Percentiles rank a stretch among this genome's conserved stretches.
phyloP scores from a whole-genome alignment of 2,888 invertebrate genomes.

The Xanthostigma xanthostigma region DNA sequence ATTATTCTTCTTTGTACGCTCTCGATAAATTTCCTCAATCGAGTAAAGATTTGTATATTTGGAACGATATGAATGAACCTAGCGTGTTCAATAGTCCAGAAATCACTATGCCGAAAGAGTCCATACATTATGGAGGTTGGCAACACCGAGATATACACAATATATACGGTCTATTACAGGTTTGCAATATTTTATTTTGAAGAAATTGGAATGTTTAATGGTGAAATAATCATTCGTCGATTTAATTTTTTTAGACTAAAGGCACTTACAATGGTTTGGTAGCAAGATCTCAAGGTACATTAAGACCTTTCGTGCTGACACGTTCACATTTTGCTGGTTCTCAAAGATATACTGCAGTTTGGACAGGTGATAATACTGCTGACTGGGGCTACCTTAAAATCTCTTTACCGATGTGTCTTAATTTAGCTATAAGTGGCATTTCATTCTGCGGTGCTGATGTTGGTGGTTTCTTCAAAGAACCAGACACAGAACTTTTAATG shows the following conservation, averaged over 20 bases:
- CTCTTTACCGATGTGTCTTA: constrained; percentile 86
- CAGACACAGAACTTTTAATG: constrained; percentile 77
- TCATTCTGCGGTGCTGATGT: constrained; percentile 93
- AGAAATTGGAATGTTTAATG: neutral
- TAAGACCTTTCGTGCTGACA: constrained; percentile 84
- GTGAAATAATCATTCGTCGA: neutral
- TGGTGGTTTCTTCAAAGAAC: constrained; percentile 96
- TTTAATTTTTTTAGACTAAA: neutral
- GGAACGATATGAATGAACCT: constrained; percentile 99
- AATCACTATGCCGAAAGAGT: constrained; percentile 94
- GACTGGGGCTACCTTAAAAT: constrained; percentile 86
- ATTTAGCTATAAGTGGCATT: constrained; percentile 71
- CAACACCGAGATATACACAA: constrained; percentile 93
- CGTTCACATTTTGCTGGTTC: constrained; percentile 85
- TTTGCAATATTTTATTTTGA: constrained; percentile 17
- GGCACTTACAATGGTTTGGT: constrained; percentile 32
- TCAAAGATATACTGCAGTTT: constrained; percentile 80
- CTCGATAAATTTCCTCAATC: constrained; percentile 67
- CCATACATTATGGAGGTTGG: constrained; percentile 68
- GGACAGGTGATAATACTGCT: constrained; percentile 97
- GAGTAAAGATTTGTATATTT: constrained; percentile 71
- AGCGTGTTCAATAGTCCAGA: constrained; percentile 98
- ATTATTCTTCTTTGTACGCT: constrained; percentile 50
- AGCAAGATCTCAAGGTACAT: constrained; percentile 43
- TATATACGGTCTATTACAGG: constrained; percentile 65